Evolutionary conservation across 2,888 invertebrate genomes (phyloP), one percentile per base, ranked within the genome.

Genomic region (Plutella xylostella): DNA sequence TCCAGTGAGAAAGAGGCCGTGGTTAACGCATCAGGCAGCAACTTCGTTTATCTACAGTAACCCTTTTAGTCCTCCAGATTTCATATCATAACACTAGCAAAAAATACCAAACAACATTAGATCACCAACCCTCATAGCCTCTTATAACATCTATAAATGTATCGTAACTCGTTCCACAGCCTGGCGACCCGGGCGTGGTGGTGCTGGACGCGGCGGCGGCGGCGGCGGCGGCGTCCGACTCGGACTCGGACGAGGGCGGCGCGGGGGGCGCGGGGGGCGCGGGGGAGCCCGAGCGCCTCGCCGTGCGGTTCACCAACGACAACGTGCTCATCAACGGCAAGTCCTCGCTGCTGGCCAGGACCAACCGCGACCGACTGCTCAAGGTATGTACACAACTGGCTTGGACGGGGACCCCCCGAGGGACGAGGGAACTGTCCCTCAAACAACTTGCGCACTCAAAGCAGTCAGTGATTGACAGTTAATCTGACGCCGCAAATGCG

Each of bases 301-400:
- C 90, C 78, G 91, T 94, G 60, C 87, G 88, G 58, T 94, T 95
- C 82, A 87, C 90, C 72, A 94, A 94, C 82, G 94, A 92, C 77
- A 94, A 94, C 79, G 87, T 95, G 69, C 89, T 95, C 76, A 95
- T 95, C 83, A 93, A 94, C 83, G 95, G 95, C 48, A 90, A 89
- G 74, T 94, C 94, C 68, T 93, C 91, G 82, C 88, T 95, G 68
- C 89, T 89, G 57, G 86, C 85, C 63, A 84, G 86, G 31, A 85
- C 85, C 52, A 74, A 85, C 65, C 58, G 52, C 41, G 65, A 67
- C 51, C 63, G 77, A 56, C 79, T 85, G 58, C 85, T 86, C 60
- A 89, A 89, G 87, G 90, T 90, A 66, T 40, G 22, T 5, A 3
- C 25, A 25, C 25, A 25, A 5, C 25, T 25, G 25, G 5, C 9